phyloP scores from a whole-genome alignment of 2,113 vertebrate genomes.

The Engraulis encrasicolus region DNA sequence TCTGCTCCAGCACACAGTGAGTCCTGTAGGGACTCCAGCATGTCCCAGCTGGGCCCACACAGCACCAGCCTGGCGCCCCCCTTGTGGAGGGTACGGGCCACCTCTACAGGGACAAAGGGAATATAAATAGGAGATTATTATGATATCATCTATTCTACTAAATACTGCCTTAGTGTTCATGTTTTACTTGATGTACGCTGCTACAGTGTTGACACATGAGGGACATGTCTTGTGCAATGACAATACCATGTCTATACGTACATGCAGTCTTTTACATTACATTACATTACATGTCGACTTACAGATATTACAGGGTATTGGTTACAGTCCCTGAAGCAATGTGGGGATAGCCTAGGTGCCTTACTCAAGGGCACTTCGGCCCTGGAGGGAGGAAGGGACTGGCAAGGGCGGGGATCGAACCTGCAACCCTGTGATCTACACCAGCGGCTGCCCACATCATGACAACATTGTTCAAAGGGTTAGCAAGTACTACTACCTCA shows the following conservation, averaged over 20 bases:
- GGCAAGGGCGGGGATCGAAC: no score
- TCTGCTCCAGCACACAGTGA: slow-evolving; percentile 82
- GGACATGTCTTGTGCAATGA: neutral
- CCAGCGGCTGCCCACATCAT: no score
- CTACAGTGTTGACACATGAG: neutral
- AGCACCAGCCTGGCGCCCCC: slow-evolving; percentile 90
- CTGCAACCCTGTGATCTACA: no score
- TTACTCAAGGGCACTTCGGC: no score
- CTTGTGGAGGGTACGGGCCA: slow-evolving; percentile 85
- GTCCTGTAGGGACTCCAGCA: slow-evolving; percentile 86
- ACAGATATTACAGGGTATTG: no score
- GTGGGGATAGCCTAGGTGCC: no score
- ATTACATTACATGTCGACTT: no score
- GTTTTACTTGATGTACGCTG: neutral
- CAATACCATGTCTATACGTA: no score
- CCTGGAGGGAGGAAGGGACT: no score
- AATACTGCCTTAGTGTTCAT: neutral
- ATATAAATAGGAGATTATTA: neutral
- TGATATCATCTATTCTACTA: neutral
- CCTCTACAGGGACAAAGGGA: slow-evolving; percentile 74
- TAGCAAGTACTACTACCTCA: neutral
- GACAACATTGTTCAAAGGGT: no score
- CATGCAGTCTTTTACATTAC: neutral
- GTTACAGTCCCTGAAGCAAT: no score
- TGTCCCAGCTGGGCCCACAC: slow-evolving; percentile 90